Evolutionary conservation across 2,888 invertebrate species (phyloP), one percentile per base, ranked within the genome.

Genomic region (Ophraella communa): DNA sequence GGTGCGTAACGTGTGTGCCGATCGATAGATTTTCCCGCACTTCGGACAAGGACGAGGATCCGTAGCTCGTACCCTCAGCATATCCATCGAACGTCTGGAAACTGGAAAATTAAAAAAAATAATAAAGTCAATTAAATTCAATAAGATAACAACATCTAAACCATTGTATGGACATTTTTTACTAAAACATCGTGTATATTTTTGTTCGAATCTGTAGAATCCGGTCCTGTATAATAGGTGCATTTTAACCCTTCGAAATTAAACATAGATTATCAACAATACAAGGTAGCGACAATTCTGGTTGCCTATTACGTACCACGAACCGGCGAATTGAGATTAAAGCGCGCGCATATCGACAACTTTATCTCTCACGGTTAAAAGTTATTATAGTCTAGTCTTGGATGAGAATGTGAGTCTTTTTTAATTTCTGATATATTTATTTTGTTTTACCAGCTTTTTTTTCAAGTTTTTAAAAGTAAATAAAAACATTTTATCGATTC

Each of bases 21-120:
- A 94, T 67, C 95, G 87, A 83, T 95, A 95, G 79, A 95, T 95
- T 85, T 95, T 95, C 47, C 95, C 94, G 81, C 95, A 95, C 79
- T 95, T 94, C 11, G 95, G 95, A 80, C 95, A 95, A 2, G 95
- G 95, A 45, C 95, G 86, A 1, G 95, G 95, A 84, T 95, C 95
- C 20, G 95, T 95, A 8, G 95, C 95, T 77, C 95, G 87, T 52
- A 95, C 94, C 74, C 95, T 87, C 82, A 91, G 86, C 86, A 94
- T 87, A 80, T 95, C 95, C 82, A 94, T 85, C 53, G 93, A 91
- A 73, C 94, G 87, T 73, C 94, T 88, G 62, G 91, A 89, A 70
- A 90, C 90, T 88, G 83, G 51, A 81, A 78, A 64, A 68, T 76
- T 8, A 49, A 47, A 21, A 23, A 24, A 27, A 27, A 20, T 33